These are phyloP conservation scores for Pseudoatta argentina DNA, from an alignment of 1,140 invertebrate genomes.

Conservation along the genomic window DNA sequence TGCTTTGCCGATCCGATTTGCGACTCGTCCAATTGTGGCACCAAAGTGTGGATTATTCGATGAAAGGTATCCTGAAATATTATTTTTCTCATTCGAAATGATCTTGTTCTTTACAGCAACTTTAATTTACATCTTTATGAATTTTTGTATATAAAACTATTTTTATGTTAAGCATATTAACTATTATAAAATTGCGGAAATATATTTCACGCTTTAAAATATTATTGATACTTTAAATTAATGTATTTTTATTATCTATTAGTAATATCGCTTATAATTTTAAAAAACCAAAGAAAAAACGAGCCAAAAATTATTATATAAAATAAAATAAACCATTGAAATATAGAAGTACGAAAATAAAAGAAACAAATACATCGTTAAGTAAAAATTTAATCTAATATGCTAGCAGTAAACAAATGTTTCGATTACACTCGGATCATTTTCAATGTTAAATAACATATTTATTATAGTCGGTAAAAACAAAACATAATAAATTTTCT, in stretches of 20 bases:
- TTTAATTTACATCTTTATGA: not conserved
- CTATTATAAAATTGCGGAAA: not conserved
- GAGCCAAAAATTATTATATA: no score
- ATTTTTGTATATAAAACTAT: not conserved
- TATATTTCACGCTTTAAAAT: not conserved
- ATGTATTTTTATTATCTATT: not conserved
- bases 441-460: no score
- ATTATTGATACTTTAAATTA: not conserved
- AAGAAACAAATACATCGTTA: no score
- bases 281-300: no score
- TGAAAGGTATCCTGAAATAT: conserved; percentile 87
- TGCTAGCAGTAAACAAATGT: no score
- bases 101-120: not conserved
- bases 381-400: no score
- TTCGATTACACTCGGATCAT: no score
- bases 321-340: no score
- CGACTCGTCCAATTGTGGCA: conserved; percentile 94
- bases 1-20: conserved; percentile 93
- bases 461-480: no score
- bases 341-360: no score
- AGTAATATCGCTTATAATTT: no score
- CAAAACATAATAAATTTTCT: no score
- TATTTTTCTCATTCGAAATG: not conserved
- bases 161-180: not conserved
- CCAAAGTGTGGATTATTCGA: conserved; percentile 93